Base-by-base conservation (phyloP, 1,140 invertebrate genomes). In the Caenorhabditis brenneri region DNA sequence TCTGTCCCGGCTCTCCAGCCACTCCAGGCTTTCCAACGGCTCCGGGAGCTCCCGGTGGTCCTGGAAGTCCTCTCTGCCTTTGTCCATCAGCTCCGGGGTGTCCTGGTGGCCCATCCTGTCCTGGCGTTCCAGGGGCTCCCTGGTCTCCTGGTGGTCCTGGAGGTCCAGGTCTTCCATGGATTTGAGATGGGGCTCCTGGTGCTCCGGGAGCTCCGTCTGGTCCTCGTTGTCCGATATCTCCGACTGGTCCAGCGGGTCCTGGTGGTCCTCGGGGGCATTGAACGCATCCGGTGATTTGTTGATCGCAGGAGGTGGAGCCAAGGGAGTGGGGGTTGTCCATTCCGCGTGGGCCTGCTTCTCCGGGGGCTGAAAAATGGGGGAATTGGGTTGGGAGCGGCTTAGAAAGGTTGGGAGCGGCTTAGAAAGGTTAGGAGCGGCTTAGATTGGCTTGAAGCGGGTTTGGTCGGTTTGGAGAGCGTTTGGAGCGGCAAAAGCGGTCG, bases 241-340 rank as follows among this genome's bases (percentile, higher is more conserved):
- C 82, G n/a, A 74, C 82, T 12, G 46, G 1, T 33, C 82, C 82
- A 0, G 49, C 46, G 6, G 82, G 69, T 51, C 82, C 82, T 0
- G 49, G 65, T 0, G 69, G 48, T 79, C 82, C 82, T 22, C 58
- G 36, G 16, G 82, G 82, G 27, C 82, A 83, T 79, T 83, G 42
- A 3, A 83, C 48, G 22, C 82, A 83, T 42, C 55, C 55, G 3
- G 31, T 58, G 39, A 42, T 60, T 46, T 81, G 24, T 29, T 46
- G 27, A 69, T 80, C 82, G 24, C 48, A 39, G 0, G 82, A 36
- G 9, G 82, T 24, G 49, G 27, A 79, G 10, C 27, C n/a, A 16
- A 58, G 22, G 4, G 36, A 42, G 42, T 42, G 31, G 1, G 42
- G 81, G 24, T 78, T 69, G 36, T 83, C 82, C 31, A 53, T 79